Evolutionary conservation across 2,113 vertebrate species (phyloP).

Genomic region (Puma concolor): DNA sequence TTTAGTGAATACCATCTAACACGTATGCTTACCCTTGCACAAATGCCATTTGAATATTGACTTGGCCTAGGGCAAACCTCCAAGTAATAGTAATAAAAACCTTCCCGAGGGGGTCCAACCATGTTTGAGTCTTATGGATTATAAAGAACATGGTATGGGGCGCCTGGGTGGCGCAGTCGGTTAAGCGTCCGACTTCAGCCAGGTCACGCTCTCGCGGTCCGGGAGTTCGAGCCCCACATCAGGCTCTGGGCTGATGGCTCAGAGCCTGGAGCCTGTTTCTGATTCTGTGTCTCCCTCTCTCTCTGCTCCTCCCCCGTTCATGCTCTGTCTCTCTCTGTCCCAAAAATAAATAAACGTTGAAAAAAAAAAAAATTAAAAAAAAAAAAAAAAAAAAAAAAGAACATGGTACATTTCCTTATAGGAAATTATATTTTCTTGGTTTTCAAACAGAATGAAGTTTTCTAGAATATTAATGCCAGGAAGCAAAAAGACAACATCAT

Average conservation of each 20-base stretch:
- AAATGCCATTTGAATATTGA: not conserved
- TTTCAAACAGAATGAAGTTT: not conserved
- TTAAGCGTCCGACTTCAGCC: too few relatives aligned
- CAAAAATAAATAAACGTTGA: too few relatives aligned
- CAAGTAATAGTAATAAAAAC: not conserved
- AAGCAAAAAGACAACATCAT: not conserved
- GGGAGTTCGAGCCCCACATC: too few relatives aligned
- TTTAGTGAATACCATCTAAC: not conserved
- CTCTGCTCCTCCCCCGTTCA: too few relatives aligned
- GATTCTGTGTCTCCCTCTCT: too few relatives aligned
- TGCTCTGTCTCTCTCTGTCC: too few relatives aligned
- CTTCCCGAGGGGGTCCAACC: not conserved
- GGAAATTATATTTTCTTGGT: not conserved
- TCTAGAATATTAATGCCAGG: not conserved
- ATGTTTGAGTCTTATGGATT: not conserved
- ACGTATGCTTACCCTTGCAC: accelerated
- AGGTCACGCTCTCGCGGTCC: too few relatives aligned
- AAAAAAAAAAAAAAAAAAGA: too few relatives aligned
- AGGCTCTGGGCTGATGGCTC: too few relatives aligned
- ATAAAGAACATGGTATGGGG: not conserved
- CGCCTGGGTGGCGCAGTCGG: too few relatives aligned
- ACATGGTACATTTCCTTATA: not conserved
- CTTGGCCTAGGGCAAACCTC: not conserved
- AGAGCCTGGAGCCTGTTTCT: too few relatives aligned
- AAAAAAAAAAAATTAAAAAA: too few relatives aligned